Conservation (phyloP, 2,113 vertebrate species). For the Butastur rufipennis region DNA sequence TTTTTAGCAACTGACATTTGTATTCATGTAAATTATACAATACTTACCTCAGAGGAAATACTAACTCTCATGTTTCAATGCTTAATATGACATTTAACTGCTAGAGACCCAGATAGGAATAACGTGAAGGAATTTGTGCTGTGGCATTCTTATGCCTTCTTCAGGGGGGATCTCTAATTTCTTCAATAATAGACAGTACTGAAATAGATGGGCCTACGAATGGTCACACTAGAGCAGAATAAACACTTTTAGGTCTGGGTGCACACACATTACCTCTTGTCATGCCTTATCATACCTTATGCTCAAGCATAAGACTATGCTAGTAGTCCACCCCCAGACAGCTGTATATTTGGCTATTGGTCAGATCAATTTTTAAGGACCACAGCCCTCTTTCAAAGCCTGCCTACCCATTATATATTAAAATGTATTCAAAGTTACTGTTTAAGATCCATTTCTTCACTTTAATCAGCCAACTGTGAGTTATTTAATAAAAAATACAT, state of each 20-base stretch:
- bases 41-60: background rate
- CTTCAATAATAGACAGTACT: background rate
- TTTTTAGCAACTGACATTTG: background rate
- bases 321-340: background rate
- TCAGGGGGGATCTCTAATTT: background rate
- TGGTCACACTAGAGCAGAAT: background rate
- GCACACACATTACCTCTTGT: background rate
- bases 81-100: background rate
- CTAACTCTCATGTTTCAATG: background rate
- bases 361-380: background rate
- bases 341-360: background rate
- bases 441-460: background rate
- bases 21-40: background rate
- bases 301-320: background rate
- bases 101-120: background rate
- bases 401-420: background rate
- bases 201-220: background rate
- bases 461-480: background rate
- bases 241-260: background rate
- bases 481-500: background rate
- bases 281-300: background rate
- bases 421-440: background rate
- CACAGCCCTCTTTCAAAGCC: background rate
- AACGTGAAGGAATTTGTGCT: background rate
- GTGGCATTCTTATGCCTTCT: background rate